Base-by-base conservation (phyloP, 2,113 vertebrate species). In the Sander vitreus region DNA sequence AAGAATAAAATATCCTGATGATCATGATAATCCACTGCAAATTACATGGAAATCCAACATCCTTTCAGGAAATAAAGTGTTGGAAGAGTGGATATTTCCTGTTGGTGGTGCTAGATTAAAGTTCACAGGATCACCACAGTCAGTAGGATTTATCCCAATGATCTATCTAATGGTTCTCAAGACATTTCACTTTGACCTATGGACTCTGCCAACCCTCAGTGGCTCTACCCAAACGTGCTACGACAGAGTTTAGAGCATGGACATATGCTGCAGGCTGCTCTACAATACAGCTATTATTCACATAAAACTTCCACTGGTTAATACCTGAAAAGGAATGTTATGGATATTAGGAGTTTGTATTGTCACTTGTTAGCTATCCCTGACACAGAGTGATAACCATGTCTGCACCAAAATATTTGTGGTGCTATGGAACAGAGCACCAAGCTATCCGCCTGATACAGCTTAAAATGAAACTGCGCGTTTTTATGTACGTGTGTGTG, bases 351-450 rank as follows among this genome's bases (percentile, higher is more conserved):
- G 81, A 48, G 57, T 53, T 60, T 53, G 47, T 15, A 64, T 59
- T 51, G 76, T 50, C 64, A 67, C 2, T 4, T 43, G 64, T 47
- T 18, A 25, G 23, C 36, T 2, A 64, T 45, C 60, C 18, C 8
- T 65, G 45, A 90, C n/a, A 67, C 55, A 71, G 48, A 78, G 36
- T 83, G 84, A 85, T 83, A 85, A 67, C 72, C 82, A 62, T 65
- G 84, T 88, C 59, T 58, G 57, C 51, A 66, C 5, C 0, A 5
- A 71, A 54, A 71, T 72, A 80, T 74, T 18, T 63, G 50, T 58
- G 50, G 53, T 68, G 65, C 16, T 72, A 53, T 39, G 68, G 18
- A 75, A 80, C 1, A 68, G 16, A 75, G 51, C 48, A 48, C 58
- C 30, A 36, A 81, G 66, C 70, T 66, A 43, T 33, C 50, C 12